phyloP scores from a whole-genome alignment of 2,888 invertebrate species.

The Scaptodrosophila latifasciaeformis region DNA sequence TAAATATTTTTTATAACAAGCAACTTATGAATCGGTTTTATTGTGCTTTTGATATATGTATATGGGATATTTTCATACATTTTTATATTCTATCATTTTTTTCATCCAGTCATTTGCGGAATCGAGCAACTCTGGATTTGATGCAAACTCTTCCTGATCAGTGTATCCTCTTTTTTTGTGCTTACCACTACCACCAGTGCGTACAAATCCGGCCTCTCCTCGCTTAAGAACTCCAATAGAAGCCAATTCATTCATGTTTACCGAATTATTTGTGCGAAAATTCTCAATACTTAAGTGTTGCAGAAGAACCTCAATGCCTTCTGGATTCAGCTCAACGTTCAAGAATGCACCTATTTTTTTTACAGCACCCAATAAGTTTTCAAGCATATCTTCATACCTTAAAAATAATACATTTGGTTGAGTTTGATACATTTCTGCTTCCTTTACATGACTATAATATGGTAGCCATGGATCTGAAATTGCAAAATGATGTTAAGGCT shows the following conservation, averaged over 20 bases:
- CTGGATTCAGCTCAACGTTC: constrained; percentile 77
- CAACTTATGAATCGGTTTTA: too few relatives aligned
- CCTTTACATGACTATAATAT: constrained; percentile 86
- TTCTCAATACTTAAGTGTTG: constrained; percentile 86
- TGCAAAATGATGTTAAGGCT: too few relatives aligned
- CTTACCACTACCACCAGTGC: constrained; percentile 70
- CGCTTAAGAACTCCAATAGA: constrained; percentile 79
- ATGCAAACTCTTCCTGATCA: constrained; percentile 48
- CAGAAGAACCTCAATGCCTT: constrained; percentile 79
- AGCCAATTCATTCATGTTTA: constrained; percentile 82
- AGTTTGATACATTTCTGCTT: constrained; percentile 82
- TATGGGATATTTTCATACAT: too few relatives aligned
- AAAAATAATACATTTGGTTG: constrained; percentile 84
- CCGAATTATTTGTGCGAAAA: constrained; percentile 87
- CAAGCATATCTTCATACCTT: constrained; percentile 87
- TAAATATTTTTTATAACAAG: too few relatives aligned
- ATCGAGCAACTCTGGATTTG: constrained; percentile 44
- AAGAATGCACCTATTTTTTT: constrained; percentile 80
- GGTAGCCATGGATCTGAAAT: constrained; percentile 83
- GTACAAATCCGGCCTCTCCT: constrained; percentile 80
- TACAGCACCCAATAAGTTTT: constrained; percentile 79
- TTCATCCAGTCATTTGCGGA: constrained; percentile 62
- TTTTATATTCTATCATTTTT: too few relatives aligned
- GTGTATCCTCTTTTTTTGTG: constrained; percentile 5
- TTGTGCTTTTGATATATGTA: too few relatives aligned